These are phyloP conservation scores for Spea bombifrons DNA, from an alignment of 2,113 vertebrate species.

Conservation along the genomic window DNA sequence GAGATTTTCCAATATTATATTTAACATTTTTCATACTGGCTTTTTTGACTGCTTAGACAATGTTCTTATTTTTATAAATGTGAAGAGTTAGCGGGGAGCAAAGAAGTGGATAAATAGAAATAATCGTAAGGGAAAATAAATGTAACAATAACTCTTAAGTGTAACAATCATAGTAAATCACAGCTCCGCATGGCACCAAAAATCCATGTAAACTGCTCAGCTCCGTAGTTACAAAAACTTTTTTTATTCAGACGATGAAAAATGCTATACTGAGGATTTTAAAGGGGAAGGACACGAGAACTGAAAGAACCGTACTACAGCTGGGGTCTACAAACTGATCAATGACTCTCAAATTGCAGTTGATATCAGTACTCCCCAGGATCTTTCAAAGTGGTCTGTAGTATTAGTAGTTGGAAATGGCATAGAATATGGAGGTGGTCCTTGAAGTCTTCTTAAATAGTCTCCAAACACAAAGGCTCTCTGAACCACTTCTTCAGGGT, in stretches of 20 bases:
- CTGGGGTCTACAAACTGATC: too few species aligned
- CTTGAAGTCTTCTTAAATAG: too few species aligned
- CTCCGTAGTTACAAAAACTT: slow-evolving; percentile 16
- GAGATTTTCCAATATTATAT: slow-evolving; percentile 9
- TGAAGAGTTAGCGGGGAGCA: slow-evolving; percentile 33
- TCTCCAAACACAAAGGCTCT: too few species aligned
- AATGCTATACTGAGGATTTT: too few species aligned
- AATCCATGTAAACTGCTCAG: slow-evolving; percentile 16
- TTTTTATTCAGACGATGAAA: neutral
- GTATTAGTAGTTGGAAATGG: too few species aligned
- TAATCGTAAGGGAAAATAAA: slow-evolving; percentile 31
- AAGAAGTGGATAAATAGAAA: slow-evolving; percentile 40
- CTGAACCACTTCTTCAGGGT: too few species aligned
- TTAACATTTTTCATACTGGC: slow-evolving; percentile 19
- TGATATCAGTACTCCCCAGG: too few species aligned
- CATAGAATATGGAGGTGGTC: too few species aligned
- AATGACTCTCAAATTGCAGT: too few species aligned
- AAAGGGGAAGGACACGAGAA: too few species aligned
- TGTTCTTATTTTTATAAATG: slow-evolving; percentile 34
- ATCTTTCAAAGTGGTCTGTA: too few species aligned
- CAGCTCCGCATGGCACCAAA: slow-evolving; percentile 8
- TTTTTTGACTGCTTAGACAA: slow-evolving; percentile 40
- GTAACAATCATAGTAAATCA: slow-evolving; percentile 45
- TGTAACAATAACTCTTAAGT: slow-evolving; percentile 37
- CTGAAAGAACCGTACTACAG: too few species aligned